Evolutionary conservation across 1,140 invertebrate genomes (phyloP), one percentile per base, ranked within the genome.

Genomic region (Euwallacea similis): DNA sequence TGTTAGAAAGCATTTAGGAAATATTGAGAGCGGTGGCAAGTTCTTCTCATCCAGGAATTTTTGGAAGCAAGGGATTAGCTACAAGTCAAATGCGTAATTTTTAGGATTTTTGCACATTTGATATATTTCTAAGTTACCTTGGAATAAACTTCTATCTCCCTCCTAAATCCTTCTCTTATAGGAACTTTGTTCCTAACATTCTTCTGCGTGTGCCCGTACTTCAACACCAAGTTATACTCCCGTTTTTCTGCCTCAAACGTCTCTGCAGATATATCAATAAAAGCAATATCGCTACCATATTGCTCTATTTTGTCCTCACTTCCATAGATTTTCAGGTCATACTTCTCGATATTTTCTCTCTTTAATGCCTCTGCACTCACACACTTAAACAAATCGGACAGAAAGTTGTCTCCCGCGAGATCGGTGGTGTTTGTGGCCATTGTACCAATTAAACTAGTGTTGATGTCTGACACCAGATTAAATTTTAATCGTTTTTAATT

Each of bases 1-100:
- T 0, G 74, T 77, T n/a, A 76, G 78, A 9, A 81, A 82, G 66
- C 82, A 85, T 42, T 78, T 80, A 6, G 84, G 79, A 65, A 79
- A 76, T 50, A 78, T 76, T 60, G 73, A 63, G 21, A 84, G 81
- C 9, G 7, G 2, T 33, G 15, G 42, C 0, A 63, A 7, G 9
- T 70, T 50, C 53, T 62, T 72, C 13, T 71, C 50, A 47, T 63
- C 8, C 41, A 58, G 54, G 21, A 75, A 70, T 46, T 43, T 43
- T 11, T 66, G 67, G 13, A 58, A 69, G 16, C 65, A 66, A 0
- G 65, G 65, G 8, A 64, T 13, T 7, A 64, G 16, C 62, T 64
- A 11, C 8, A 64, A 64, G 4, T 15, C n/a, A 56, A 56, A 56
- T 9, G 11, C 11, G 54, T 11, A 50, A 50, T 50, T 50, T 50